Base-by-base conservation (phyloP, 2,888 invertebrate species). In the Dendrolimus houi region DNA sequence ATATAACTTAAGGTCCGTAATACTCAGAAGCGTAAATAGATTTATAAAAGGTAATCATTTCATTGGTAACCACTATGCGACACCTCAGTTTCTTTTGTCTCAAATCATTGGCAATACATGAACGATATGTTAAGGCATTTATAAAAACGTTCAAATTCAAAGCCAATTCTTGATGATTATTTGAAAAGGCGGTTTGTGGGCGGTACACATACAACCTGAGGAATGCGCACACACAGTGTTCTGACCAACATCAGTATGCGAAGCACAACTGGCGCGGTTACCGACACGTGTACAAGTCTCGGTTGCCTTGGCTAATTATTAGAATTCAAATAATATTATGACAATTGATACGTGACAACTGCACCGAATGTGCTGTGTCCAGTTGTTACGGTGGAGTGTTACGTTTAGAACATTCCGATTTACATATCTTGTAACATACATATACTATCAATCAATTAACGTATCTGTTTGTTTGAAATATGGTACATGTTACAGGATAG, bases 191-290 rank as follows among this genome's bases (percentile, higher is more conserved):
- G 47, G 9, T 47, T 47, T 67, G 59, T 63, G 64, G 61, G 69
- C 72, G 65, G 68, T 70, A 74, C 73, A 29, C 29, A 29, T 47
- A 47, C 55, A 66, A 47, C 47, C 47, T 47, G 47, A 47, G 84
- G 87, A 87, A 88, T 88, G 88, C 78, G 80, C 79, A 77, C 83
- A 76, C 74, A 77, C 81, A 79, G 75, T 71, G 78, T 74, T 72
- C 71, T 68, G 64, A 71, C 69, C 71, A 71, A 69, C 78, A 87
- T 89, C 85, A 85, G 80, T 85, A 89, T 89, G 84, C 89, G 63
- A 66, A 69, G 67, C 86, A 79, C 80, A 79, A 68, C 64, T 65
- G 63, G 60, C 64, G 72, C 77, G 75, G 81, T 76, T 79, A 78
- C 84, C 75, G 71, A 85, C 86, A 83, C 80, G 76, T 84, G 86